These are phyloP conservation scores for Acridotheres tristis DNA, from an alignment of 2,797 vertebrate species.

Conservation along the genomic window DNA sequence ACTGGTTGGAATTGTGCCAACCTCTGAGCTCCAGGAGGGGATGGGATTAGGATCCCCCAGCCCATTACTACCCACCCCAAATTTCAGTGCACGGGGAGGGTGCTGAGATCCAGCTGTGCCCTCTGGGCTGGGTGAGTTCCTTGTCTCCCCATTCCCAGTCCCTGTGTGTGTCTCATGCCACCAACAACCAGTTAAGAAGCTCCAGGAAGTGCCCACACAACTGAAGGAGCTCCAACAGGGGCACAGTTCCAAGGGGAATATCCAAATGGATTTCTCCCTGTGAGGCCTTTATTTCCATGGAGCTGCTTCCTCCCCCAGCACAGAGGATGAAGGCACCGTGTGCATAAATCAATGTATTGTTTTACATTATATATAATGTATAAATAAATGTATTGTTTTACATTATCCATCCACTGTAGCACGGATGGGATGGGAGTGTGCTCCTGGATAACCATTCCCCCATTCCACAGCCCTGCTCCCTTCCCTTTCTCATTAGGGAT, in stretches of 20 bases:
- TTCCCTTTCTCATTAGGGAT: neutral
- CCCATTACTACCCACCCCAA: accelerated
- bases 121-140: accelerated
- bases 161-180: neutral
- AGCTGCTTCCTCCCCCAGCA: neutral
- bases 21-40: neutral
- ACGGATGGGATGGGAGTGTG: accelerated
- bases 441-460: neutral
- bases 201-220: neutral
- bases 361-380: neutral
- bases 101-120: neutral
- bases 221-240: neutral
- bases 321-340: accelerated
- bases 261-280: neutral
- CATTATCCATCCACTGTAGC: neutral
- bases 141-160: neutral
- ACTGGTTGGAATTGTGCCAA: neutral
- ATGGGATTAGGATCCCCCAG: neutral
- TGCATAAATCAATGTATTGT: neutral
- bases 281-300: neutral
- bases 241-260: neutral
- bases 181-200: neutral
- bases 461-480: accelerated
- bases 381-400: neutral
- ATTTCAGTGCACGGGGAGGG: accelerated